Evolutionary conservation across 1,140 invertebrate genomes (phyloP).

Genomic region (Wiebesia pumilae): DNA sequence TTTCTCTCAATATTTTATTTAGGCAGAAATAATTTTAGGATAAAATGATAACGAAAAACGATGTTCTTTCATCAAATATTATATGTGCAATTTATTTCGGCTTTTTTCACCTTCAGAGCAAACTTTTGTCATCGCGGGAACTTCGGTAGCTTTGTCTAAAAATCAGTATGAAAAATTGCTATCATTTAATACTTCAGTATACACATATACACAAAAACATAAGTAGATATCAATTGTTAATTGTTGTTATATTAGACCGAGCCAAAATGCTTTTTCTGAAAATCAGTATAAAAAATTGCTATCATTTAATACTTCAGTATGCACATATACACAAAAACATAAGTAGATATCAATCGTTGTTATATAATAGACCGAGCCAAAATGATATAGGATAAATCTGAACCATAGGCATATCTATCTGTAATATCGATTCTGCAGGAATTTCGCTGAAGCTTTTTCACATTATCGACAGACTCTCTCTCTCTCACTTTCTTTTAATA

Average conservation of each 20-base stretch:
- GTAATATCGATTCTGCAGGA: not conserved
- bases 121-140: not conserved
- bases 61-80: not conserved
- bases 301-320: not conserved
- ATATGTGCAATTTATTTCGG: not conserved
- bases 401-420: not conserved
- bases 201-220: not conserved
- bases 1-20: no score
- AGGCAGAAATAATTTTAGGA: no score
- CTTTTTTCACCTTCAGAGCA: not conserved
- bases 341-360: not conserved
- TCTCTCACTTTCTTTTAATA: no score
- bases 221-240: not conserved
- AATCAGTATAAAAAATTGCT: slow-evolving; percentile 2
- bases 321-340: not conserved
- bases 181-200: not conserved
- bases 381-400: not conserved
- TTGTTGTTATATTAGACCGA: not conserved
- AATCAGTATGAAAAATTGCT: slow-evolving; percentile 5
- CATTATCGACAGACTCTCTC: not conserved
- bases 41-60: no score
- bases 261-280: not conserved
- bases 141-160: not conserved
- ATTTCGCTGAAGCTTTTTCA: not conserved
- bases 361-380: not conserved